Evolutionary conservation across 2,113 vertebrate species (phyloP), one percentile per base, ranked within the genome.

Genomic region (Alosa alosa): DNA sequence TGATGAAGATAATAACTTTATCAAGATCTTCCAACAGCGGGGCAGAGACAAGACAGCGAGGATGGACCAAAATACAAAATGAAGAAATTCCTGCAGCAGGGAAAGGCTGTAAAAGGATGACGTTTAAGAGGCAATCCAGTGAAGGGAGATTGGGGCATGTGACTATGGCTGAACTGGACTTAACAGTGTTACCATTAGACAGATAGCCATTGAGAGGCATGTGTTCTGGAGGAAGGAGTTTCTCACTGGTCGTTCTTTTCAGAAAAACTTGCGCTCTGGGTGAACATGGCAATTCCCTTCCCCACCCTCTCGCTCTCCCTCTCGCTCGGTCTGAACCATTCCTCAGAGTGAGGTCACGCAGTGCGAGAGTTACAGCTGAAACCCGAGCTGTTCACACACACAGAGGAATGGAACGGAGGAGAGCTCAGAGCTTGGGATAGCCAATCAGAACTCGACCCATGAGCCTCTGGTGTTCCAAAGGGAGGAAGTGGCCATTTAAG

Each of bases 381-480:
- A 78, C 72, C 72, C 13, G 72, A 78, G 72, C 72, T 15, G 13
- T 78, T 78, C 72, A 15, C 72, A 36, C 25, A 36, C 72, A 39
- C 72, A 78, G 31, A 78, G 72, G 72, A 78, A 78, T 78, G 72
- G 72, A 78, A 78, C 25, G 39, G 31, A 4, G 13, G 72, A 78
- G 31, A 36, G 72, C 36, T 0, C 31, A 41, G 31, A 78, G 13
- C 15, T 3, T 15, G 15, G 72, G 10, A 25, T n/a, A 15, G 4
- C 72, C 72, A 78, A 78, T 78, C 72, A 13, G 31, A 78, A 78
- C 31, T 39, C 36, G 5, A 39, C 72, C 72, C 72, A 78, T 78
- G 72, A 78, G 36, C 72, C 72, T 68, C 64, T 68, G 36, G 72
- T 78, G 36, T 15, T 78, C 72, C 72, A 36, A 78, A 39, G 72